Percentiles rank a stretch among this genome's conserved stretches.
These are phyloP conservation scores for Sinocyclocheilus grahami DNA, from an alignment of 2,113 vertebrate species.

Conservation along the genomic window DNA sequence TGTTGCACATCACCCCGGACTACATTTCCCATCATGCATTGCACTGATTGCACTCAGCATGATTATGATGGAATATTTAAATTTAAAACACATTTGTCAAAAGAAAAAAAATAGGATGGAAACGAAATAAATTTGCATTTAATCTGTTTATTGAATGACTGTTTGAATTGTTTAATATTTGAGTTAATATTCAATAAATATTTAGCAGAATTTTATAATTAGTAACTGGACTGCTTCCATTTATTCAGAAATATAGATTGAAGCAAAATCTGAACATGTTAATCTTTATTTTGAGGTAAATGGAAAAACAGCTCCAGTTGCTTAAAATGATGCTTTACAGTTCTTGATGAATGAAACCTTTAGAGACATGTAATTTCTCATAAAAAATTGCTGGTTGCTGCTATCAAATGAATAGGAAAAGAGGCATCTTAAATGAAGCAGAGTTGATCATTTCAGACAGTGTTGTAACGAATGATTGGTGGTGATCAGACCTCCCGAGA, in stretches of 20 bases:
- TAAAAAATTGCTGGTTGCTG: slow-evolving; percentile 33
- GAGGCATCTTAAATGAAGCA: slow-evolving; percentile 25
- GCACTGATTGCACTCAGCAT: no score
- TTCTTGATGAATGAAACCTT: slow-evolving; percentile 9
- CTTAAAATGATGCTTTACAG: background rate
- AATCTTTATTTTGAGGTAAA: background rate
- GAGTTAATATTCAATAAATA: background rate
- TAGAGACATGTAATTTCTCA: slow-evolving; percentile 15
- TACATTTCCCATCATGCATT: no score
- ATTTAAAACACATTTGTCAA: background rate
- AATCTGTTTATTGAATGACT: background rate
- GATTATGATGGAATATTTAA: background rate
- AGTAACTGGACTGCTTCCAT: background rate
- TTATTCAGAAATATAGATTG: background rate
- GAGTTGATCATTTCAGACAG: slow-evolving; percentile 49
- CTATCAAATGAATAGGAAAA: slow-evolving; percentile 3
- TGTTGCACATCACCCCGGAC: no score
- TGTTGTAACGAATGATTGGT: slow-evolving; percentile 43
- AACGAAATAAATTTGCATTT: background rate
- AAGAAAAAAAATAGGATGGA: background rate
- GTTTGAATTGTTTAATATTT: background rate
- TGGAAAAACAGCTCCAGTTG: background rate
- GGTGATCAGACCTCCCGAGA: slow-evolving; percentile 23
- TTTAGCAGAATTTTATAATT: background rate
- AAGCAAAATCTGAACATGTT: background rate